Conservation (phyloP, 1,140 invertebrate genomes). For the Cyclargus thomasi region DNA sequence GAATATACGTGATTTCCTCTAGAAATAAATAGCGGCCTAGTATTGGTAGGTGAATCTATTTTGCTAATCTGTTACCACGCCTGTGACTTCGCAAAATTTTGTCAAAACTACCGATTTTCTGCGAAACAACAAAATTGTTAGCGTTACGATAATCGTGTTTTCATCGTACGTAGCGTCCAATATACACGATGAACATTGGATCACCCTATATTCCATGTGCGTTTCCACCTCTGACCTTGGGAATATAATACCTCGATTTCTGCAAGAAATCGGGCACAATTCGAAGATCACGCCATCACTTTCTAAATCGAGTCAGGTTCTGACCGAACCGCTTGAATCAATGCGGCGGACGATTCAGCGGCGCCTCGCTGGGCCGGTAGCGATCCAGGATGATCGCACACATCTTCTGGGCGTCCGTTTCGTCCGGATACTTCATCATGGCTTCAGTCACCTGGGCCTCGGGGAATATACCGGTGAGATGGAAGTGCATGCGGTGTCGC, state of each 20-base stretch:
- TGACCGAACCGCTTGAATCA: slow-evolving; percentile 20
- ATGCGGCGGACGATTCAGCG: slow-evolving; percentile 32
- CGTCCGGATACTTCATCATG: slow-evolving; percentile 89
- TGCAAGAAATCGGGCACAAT: slow-evolving; percentile 39
- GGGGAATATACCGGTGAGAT: slow-evolving; percentile 90
- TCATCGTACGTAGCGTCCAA: background rate
- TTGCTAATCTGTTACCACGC: too few species aligned
- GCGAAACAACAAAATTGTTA: too few species aligned
- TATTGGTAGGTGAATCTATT: too few species aligned
- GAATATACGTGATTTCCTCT: too few species aligned
- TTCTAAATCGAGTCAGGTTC: slow-evolving; percentile 6
- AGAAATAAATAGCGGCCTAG: too few species aligned
- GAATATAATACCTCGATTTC: slow-evolving; percentile 43
- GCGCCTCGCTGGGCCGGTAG: slow-evolving; percentile 61
- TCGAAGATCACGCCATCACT: slow-evolving; percentile 27
- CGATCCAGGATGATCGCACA: slow-evolving; percentile 87
- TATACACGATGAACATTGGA: background rate
- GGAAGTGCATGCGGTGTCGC: slow-evolving; percentile 86
- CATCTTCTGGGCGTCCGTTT: slow-evolving; percentile 90
- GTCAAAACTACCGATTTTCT: too few species aligned
- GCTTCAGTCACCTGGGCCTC: slow-evolving; percentile 90
- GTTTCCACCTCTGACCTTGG: slow-evolving; percentile 17
- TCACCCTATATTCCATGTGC: background rate
- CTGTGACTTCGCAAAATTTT: too few species aligned
- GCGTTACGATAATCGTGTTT: too few species aligned